Percentiles rank a stretch among this genome's conserved stretches.
Conservation (phyloP, 2,888 invertebrate species). For the Fissipunctia ypsillon region DNA sequence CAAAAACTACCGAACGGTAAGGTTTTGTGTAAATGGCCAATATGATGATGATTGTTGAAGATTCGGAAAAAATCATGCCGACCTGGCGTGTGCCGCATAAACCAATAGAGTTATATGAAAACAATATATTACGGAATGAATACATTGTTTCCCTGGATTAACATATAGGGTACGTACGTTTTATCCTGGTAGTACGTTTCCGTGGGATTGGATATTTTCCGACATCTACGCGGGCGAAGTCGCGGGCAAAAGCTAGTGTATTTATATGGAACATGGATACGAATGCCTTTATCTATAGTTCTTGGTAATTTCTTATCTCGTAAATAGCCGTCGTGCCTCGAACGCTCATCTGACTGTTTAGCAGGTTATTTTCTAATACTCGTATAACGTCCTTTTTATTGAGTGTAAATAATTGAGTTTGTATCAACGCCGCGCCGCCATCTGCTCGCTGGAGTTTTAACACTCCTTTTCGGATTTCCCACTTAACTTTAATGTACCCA, state of each 20-base stretch:
- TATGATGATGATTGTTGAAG: no score
- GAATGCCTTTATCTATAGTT: slow-evolving; percentile 42
- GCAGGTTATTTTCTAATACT: slow-evolving; percentile 87
- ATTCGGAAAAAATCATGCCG: no score
- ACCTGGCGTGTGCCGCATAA: no score
- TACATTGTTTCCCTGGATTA: no score
- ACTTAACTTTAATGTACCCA: slow-evolving; percentile 89
- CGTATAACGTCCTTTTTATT: slow-evolving; percentile 90
- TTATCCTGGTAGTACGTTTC: no score
- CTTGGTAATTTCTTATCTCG: slow-evolving; percentile 75
- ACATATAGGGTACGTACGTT: no score
- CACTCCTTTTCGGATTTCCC: slow-evolving; percentile 89
- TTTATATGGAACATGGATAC: slow-evolving; percentile 18
- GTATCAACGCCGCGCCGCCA: slow-evolving; percentile 87
- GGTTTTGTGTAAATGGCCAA: no score
- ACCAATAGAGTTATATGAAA: no score
- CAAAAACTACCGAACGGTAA: no score
- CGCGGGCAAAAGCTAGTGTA: slow-evolving; percentile 16
- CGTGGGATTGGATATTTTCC: no score
- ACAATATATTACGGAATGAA: no score
- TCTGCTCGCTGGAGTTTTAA: slow-evolving; percentile 85
- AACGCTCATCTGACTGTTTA: slow-evolving; percentile 76
- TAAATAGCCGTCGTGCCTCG: slow-evolving; percentile 72
- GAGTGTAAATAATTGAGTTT: slow-evolving; percentile 91
- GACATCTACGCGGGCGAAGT: no score